A percentile compares a stretch with the other conserved stretches of the same genome.
Evolutionary conservation across 2,113 vertebrate genomes (phyloP).

Genomic region (Labrus mixtus): DNA sequence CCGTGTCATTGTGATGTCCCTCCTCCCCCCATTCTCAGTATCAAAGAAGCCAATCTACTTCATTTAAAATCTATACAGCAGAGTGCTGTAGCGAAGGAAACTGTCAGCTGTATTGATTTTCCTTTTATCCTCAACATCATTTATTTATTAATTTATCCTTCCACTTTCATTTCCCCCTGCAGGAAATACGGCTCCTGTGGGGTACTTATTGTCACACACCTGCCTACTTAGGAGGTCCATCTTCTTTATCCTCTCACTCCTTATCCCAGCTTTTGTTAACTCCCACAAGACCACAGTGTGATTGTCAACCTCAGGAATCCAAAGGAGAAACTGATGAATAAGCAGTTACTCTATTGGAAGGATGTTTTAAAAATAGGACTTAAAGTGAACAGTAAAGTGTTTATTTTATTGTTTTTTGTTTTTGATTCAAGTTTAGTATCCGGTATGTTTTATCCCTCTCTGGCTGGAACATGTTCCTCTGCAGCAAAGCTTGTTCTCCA

Average conservation of each 20-base stretch:
- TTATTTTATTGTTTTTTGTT: background rate
- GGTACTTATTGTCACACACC: background rate
- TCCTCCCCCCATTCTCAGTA: slow-evolving; percentile 4
- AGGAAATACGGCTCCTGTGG: slow-evolving; percentile 41
- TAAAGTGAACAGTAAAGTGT: background rate
- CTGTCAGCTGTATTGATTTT: slow-evolving; percentile 72
- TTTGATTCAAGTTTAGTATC: background rate
- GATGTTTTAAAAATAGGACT: background rate
- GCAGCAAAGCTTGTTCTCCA: background rate
- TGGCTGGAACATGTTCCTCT: background rate
- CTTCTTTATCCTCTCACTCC: slow-evolving; percentile 30
- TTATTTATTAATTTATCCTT: slow-evolving; percentile 72
- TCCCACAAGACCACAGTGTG: background rate
- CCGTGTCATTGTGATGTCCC: slow-evolving; percentile 39
- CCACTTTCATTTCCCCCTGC: slow-evolving; percentile 28
- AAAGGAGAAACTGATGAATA: slow-evolving; percentile 4
- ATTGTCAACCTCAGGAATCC: slow-evolving; percentile 7
- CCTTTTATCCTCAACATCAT: slow-evolving; percentile 63
- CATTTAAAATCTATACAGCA: slow-evolving; percentile 64
- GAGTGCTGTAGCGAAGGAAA: slow-evolving; percentile 35
- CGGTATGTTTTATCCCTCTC: background rate
- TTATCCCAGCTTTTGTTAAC: slow-evolving; percentile 12
- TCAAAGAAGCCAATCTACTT: slow-evolving; percentile 54
- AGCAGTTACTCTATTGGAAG: background rate
- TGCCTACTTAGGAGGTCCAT: slow-evolving; percentile 21